phyloP scores from a whole-genome alignment of 2,888 invertebrate genomes.

The Dysmachus trigonus region DNA sequence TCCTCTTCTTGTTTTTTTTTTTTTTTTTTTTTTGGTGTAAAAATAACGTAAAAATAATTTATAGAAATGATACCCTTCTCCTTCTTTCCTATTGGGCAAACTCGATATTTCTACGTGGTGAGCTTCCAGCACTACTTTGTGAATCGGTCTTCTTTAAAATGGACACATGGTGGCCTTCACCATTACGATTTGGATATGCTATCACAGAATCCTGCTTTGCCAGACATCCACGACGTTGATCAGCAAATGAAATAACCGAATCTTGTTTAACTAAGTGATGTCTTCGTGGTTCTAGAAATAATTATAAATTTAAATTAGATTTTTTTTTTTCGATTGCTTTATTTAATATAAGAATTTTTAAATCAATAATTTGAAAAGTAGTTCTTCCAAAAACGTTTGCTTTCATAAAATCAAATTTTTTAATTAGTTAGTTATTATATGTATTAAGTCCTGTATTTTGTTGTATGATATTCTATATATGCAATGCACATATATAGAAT shows the following conservation, averaged over 20 bases:
- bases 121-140: constrained; percentile 58
- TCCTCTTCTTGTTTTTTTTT: background rate
- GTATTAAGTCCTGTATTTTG: too few relatives aligned
- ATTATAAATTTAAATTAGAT: background rate
- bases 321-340: background rate
- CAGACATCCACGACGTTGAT: constrained; percentile 61
- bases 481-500: too few relatives aligned
- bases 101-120: constrained; percentile 62
- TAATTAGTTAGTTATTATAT: too few relatives aligned
- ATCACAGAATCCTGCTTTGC: constrained; percentile 64
- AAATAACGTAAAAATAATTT: background rate
- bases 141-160: constrained; percentile 64
- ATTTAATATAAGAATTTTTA: background rate
- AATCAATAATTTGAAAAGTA: background rate
- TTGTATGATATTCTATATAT: too few relatives aligned
- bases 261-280: constrained; percentile 64
- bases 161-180: constrained; percentile 63
- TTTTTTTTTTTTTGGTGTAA: background rate
- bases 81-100: constrained; percentile 58
- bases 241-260: constrained; percentile 64
- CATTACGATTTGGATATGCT: constrained; percentile 60
- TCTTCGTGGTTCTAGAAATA: constrained; percentile 57
- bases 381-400: background rate
- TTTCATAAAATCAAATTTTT: too few relatives aligned
- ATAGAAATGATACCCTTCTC: background rate